phyloP scores from a whole-genome alignment of 2,113 vertebrate species.

The Lucifuga dentata region DNA sequence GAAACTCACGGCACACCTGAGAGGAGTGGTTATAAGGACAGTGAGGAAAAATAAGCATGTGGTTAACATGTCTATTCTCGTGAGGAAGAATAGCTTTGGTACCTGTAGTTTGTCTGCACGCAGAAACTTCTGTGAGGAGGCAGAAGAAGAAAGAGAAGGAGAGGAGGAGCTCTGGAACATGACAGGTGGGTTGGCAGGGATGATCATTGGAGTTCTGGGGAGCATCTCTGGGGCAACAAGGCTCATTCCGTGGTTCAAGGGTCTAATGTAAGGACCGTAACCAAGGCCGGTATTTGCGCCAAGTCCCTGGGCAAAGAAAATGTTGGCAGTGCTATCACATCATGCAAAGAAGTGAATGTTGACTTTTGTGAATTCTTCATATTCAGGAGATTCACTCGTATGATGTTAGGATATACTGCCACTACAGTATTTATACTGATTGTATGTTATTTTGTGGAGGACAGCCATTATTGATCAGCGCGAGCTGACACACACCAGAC shows the following conservation, averaged over 20 bases:
- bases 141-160: slow-evolving; percentile 75
- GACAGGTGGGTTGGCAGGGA: slow-evolving; percentile 91
- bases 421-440: too few relatives aligned
- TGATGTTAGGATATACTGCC: too few relatives aligned
- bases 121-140: slow-evolving; percentile 93
- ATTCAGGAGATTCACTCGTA: too few relatives aligned
- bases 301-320: slow-evolving; percentile 90
- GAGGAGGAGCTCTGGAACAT: slow-evolving; percentile 88
- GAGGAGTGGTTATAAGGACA: slow-evolving; percentile 24
- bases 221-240: slow-evolving; percentile 94
- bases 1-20: slow-evolving; percentile 97
- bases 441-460: too few relatives aligned
- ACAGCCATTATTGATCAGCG: too few relatives aligned
- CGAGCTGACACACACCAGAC: too few relatives aligned
- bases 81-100: slow-evolving; percentile 31
- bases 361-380: too few relatives aligned
- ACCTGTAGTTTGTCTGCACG: slow-evolving; percentile 97
- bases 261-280: slow-evolving; percentile 93
- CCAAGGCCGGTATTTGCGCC: slow-evolving; percentile 90
- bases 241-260: slow-evolving; percentile 91
- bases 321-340: slow-evolving; percentile 72
- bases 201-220: slow-evolving; percentile 87
- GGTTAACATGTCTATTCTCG: not conserved
- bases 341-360: not conserved
- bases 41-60: not conserved